These are phyloP conservation scores for Sepiola atlantica DNA, from an alignment of 2,888 invertebrate genomes.

Conservation along the genomic window DNA sequence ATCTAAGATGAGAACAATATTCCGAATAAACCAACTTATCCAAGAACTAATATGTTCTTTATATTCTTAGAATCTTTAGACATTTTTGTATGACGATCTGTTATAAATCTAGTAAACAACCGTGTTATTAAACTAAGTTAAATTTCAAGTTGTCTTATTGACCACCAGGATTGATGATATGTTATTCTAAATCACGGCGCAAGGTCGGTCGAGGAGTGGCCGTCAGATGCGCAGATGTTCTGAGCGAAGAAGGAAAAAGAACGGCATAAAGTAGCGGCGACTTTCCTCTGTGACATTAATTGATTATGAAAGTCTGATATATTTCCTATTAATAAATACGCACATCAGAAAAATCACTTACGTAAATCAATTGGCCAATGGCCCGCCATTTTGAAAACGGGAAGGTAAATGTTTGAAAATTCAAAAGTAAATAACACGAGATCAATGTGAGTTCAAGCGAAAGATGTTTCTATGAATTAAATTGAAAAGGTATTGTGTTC, in stretches of 20 bases:
- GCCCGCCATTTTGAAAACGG: background rate
- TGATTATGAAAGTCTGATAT: constrained; percentile 6
- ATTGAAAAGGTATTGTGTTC: background rate
- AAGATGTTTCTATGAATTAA: background rate
- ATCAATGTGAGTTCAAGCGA: background rate
- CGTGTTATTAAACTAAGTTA: background rate
- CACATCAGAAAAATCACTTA: background rate
- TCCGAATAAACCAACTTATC: no score
- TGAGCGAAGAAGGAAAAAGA: background rate
- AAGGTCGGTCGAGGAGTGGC: background rate
- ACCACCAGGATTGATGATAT: background rate
- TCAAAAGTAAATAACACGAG: background rate
- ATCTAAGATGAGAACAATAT: no score
- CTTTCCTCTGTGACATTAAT: background rate
- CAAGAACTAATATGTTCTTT: background rate
- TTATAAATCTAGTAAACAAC: background rate
- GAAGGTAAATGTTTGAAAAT: background rate
- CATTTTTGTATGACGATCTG: background rate
- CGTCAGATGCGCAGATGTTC: background rate
- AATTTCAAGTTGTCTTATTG: background rate
- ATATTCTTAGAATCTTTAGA: background rate
- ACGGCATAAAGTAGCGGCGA: background rate
- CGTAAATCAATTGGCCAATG: background rate
- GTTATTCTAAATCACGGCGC: background rate
- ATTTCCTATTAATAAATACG: constrained; percentile 17